These are phyloP conservation scores for Mesaphorura yosii DNA, from an alignment of 1,140 invertebrate genomes.

Conservation along the genomic window DNA sequence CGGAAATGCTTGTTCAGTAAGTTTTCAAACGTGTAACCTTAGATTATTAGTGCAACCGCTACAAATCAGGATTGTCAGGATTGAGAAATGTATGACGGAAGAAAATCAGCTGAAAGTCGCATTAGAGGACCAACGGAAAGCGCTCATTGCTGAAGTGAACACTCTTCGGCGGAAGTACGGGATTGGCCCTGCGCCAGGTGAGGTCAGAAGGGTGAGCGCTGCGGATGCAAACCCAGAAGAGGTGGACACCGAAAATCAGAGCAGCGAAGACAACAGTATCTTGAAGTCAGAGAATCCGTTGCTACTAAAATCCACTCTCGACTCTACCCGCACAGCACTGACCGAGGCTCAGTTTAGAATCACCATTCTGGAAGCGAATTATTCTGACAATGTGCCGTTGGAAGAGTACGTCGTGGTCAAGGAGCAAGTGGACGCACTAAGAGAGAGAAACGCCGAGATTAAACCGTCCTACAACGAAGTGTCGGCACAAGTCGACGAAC, in stretches of 20 bases:
- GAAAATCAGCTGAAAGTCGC: conserved; percentile 7
- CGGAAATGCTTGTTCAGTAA: conserved; percentile 18
- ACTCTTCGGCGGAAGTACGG: conserved; percentile 9
- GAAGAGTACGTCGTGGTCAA: conserved; percentile 12
- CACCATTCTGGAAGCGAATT: conserved; percentile 13
- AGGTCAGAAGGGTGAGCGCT: no score
- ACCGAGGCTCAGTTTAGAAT: conserved; percentile 10
- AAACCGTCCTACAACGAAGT: conserved; percentile 2
- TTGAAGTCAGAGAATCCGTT: conserved; percentile 8
- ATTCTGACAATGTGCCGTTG: conserved; percentile 15
- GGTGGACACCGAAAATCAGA: neutral
- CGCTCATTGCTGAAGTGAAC: conserved; percentile 14
- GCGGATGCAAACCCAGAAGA: neutral
- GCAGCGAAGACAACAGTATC: neutral
- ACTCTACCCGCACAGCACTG: conserved; percentile 7
- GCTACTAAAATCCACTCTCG: conserved; percentile 6
- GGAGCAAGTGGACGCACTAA: neutral
- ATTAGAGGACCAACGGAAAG: conserved; percentile 8
- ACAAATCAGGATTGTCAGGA: conserved; percentile 1
- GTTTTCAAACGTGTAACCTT: neutral
- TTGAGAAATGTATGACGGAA: conserved; percentile 15
- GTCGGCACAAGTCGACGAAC: neutral
- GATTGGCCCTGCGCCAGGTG: neutral
- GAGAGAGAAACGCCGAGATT: conserved; percentile 1
- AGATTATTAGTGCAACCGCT: neutral